Evolutionary conservation across 2,888 invertebrate genomes (phyloP).

Genomic region (Eilema griseolum): DNA sequence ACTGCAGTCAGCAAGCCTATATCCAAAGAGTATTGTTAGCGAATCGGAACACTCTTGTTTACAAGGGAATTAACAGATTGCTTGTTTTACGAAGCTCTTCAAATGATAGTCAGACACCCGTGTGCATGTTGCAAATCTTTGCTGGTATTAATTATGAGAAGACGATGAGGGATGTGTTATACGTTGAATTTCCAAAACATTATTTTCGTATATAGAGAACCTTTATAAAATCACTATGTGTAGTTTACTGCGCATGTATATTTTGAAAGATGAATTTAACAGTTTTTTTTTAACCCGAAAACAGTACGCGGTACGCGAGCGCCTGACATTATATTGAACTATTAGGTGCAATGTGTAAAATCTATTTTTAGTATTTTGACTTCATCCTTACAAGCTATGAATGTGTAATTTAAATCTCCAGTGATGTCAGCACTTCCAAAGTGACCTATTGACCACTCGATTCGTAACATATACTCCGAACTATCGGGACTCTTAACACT

Average conservation of each 20-base stretch:
- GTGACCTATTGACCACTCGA: constrained; percentile 16
- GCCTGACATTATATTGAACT: not conserved
- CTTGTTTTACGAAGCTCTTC: not conserved
- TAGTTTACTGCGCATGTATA: not conserved
- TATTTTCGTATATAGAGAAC: not conserved
- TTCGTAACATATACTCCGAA: constrained; percentile 21
- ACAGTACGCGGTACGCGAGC: not conserved
- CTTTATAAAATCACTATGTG: not conserved
- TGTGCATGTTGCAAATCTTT: not conserved
- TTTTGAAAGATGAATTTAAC: not conserved
- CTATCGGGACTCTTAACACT: constrained; percentile 14
- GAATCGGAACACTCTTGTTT: constrained; percentile 3
- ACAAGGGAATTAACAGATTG: not conserved
- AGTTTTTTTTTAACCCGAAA: not conserved
- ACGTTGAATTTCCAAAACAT: not conserved
- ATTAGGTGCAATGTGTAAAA: not conserved
- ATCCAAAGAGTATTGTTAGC: constrained; percentile 13
- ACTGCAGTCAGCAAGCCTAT: constrained; percentile 12
- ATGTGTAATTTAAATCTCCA: not conserved
- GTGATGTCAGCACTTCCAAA: too few species aligned
- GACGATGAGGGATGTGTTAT: not conserved
- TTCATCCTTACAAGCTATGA: not conserved
- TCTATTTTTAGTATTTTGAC: not conserved
- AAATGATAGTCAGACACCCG: not conserved
- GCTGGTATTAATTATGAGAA: not conserved